Base-by-base conservation (phyloP, 1,140 invertebrate species). In the Lepidurus packardi region DNA sequence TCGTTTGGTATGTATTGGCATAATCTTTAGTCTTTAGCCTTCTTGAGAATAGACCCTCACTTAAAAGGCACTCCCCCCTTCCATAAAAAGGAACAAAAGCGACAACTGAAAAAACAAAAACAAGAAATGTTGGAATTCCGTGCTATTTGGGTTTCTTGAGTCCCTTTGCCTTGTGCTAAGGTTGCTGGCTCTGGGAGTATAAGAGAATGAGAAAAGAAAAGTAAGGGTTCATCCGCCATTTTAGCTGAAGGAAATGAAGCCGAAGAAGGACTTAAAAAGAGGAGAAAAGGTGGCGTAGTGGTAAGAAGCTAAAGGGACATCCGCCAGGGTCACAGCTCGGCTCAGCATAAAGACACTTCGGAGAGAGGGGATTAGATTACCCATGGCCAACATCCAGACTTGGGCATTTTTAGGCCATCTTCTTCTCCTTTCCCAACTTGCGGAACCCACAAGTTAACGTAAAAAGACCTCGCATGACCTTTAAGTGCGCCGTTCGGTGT, bases 281-380 rank as follows among this genome's bases (percentile, higher is more conserved):
- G 13, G 21, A 13, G 53, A 65, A 65, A 65, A 65, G 53, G 53
- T 65, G 53, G 53, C 2, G 21, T 65, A 65, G 53, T 65, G 53
- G 16, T 65, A 16, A 21, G 21, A 65, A 65, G 53, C 53, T 65
- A 13, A 65, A 65, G 13, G 53, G n/a, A 65, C 53, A 65, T 65
- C 53, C 53, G 53, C 53, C 13, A 65, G 16, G 34, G 34, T 4
- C 34, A 34, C 34, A 34, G 34, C 34, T 34, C 34, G 21, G 53
- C 53, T 65, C 16, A 21, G 9, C 53, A 65, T 13, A 65, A 65
- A 65, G 21, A 65, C 53, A 65, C 53, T 65, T 65, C 5, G 7
- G 53, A 65, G 21, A 65, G 53, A 65, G 53, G 13, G 53, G 53
- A 65, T 65, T 65, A 65, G 53, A 65, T 65, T 65, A 65, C 53